These are phyloP conservation scores for Microcebus jonahi DNA, from an alignment of 2,113 vertebrate species.

Conservation along the genomic window DNA sequence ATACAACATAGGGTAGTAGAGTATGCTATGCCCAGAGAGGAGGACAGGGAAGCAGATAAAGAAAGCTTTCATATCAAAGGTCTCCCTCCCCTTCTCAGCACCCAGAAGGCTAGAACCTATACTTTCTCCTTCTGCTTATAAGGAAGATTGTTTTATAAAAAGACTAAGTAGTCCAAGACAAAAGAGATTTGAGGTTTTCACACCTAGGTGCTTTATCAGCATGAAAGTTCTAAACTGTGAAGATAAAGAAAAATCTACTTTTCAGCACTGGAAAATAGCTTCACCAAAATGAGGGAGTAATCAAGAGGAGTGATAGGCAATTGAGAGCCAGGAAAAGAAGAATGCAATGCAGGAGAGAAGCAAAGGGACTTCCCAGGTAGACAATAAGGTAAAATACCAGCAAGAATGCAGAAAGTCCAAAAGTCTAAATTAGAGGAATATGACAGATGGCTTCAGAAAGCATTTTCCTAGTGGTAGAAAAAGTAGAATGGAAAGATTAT, in stretches of 20 bases:
- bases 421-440: not conserved
- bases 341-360: not conserved
- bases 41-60: not conserved
- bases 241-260: too few relatives aligned
- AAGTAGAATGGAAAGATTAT: not conserved
- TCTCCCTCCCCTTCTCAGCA: not conserved
- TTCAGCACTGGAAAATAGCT: not conserved
- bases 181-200: not conserved
- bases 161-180: not conserved
- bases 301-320: not conserved
- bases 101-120: not conserved
- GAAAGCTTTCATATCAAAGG: not conserved
- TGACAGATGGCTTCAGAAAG: not conserved
- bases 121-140: not conserved
- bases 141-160: not conserved
- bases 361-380: not conserved
- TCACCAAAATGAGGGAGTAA: not conserved
- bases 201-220: not conserved
- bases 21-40: not conserved
- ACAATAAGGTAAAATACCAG: not conserved
- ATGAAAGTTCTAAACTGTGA: too few relatives aligned
- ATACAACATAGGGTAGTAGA: not conserved
- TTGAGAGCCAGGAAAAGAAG: not conserved
- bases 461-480: not conserved
- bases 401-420: not conserved